These are phyloP conservation scores for Stenolophus ochropezus DNA, from an alignment of 2,888 invertebrate genomes.

Conservation along the genomic window DNA sequence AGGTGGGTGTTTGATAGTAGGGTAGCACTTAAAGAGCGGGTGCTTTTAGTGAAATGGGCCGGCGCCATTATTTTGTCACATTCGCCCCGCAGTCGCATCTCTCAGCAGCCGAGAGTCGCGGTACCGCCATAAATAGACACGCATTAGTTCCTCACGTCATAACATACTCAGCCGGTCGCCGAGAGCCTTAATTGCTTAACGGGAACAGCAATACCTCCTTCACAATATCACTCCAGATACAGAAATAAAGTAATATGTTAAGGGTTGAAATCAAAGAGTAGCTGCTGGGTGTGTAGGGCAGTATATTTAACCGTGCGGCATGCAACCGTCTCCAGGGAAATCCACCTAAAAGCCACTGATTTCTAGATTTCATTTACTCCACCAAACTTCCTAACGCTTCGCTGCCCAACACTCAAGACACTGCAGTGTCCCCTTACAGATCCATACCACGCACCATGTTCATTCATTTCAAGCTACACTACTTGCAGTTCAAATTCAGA, in stretches of 20 bases:
- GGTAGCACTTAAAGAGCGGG: conserved; percentile 61
- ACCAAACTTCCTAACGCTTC: background rate
- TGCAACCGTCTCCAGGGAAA: conserved; percentile 65
- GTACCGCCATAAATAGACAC: conserved; percentile 31
- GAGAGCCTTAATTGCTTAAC: background rate
- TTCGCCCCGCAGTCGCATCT: conserved; percentile 63
- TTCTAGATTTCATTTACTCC: conserved; percentile 67
- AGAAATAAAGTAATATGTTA: too few relatives aligned
- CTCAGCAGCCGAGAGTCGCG: background rate
- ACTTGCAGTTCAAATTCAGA: too few relatives aligned
- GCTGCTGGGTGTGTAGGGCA: background rate
- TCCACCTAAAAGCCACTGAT: conserved; percentile 67
- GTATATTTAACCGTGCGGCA: background rate
- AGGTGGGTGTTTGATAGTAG: too few relatives aligned
- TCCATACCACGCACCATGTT: too few relatives aligned
- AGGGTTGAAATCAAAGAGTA: background rate
- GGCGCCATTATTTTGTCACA: conserved; percentile 70
- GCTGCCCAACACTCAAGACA: background rate
- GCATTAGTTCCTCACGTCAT: conserved; percentile 33
- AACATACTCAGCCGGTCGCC: conserved; percentile 19
- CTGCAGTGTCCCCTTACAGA: too few relatives aligned
- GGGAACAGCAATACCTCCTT: background rate
- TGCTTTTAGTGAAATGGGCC: conserved; percentile 68
- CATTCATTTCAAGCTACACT: too few relatives aligned
- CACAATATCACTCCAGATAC: background rate